These are phyloP conservation scores for Lytechinus variegatus DNA, from an alignment of 35 echinoderm and acorn worm genomes.

Conservation along the genomic window DNA sequence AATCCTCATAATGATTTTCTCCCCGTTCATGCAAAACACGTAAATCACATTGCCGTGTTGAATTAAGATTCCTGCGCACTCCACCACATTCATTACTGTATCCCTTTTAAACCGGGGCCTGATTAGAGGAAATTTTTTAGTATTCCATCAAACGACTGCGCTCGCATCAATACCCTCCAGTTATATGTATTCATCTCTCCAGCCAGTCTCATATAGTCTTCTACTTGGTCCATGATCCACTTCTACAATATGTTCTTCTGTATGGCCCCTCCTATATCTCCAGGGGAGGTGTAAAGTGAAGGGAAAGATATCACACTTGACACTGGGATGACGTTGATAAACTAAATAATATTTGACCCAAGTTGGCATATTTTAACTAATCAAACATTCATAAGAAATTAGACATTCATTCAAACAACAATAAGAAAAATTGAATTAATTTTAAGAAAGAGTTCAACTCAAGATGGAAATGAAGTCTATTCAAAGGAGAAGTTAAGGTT, in stretches of 20 bases:
- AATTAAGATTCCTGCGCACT: constrained; percentile 16
- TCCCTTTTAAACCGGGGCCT: constrained; percentile 8
- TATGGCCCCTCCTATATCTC: neutral
- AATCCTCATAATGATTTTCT: constrained; percentile 29
- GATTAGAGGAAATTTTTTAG: neutral
- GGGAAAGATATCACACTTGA: neutral
- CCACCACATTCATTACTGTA: constrained; percentile 21
- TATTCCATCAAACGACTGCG: constrained; percentile 18
- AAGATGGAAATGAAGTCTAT: neutral
- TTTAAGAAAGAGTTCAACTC: too few relatives aligned
- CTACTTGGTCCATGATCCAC: neutral
- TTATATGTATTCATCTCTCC: neutral
- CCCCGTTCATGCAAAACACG: constrained; percentile 44
- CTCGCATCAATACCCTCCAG: constrained; percentile 25
- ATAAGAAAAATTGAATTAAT: neutral
- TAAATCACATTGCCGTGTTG: constrained; percentile 38
- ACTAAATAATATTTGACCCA: neutral
- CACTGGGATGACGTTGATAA: neutral
- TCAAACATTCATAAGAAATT: neutral
- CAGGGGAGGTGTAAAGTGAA: neutral
- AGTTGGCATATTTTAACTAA: neutral
- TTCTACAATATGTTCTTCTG: neutral
- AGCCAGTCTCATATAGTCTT: neutral
- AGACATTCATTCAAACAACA: neutral
- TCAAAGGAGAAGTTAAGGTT: neutral